These are phyloP conservation scores for Enteromius argenteus DNA, from an alignment of 2,797 vertebrate species.

Conservation along the genomic window DNA sequence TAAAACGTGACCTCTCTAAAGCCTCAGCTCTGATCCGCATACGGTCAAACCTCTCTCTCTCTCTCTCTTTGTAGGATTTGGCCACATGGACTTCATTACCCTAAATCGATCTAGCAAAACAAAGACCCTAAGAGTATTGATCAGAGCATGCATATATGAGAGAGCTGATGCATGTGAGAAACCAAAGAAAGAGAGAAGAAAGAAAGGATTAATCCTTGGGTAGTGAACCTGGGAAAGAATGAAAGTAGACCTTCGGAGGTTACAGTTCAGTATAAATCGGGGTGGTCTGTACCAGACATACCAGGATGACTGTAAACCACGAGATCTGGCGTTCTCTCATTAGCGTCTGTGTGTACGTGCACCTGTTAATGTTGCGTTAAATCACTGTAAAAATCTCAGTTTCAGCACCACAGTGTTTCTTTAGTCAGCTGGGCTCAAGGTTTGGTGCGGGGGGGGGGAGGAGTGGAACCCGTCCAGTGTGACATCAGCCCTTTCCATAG, in stretches of 20 bases:
- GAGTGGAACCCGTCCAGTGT: conserved; percentile 17
- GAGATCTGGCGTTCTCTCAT: conserved; percentile 10
- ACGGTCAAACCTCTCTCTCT: conserved; percentile 28
- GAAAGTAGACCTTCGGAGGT: neutral
- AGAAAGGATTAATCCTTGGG: conserved; percentile 31
- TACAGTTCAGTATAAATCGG: conserved; percentile 24
- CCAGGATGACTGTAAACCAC: conserved; percentile 37
- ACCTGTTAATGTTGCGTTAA: conserved; percentile 46
- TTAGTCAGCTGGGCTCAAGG: conserved; percentile 31
- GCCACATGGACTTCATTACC: conserved; percentile 73
- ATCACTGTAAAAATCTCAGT: conserved; percentile 13
- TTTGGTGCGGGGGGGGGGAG: conserved; percentile 2
- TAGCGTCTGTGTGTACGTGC: conserved; percentile 39
- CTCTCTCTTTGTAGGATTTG: conserved; percentile 32
- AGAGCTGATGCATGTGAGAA: conserved; percentile 37
- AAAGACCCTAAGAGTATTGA: conserved; percentile 70
- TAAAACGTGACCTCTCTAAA: conserved; percentile 29
- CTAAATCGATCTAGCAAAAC: conserved; percentile 77
- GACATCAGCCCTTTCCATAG: conserved; percentile 29
- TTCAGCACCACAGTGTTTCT: conserved; percentile 42
- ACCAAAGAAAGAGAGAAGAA: conserved; percentile 4
- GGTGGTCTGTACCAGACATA: conserved; percentile 54
- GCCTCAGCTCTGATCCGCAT: conserved; percentile 28
- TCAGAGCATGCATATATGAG: conserved; percentile 46
- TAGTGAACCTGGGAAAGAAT: conserved; percentile 26